A percentile compares a stretch with the other conserved stretches of the same genome.
Conservation (phyloP, 2,888 invertebrate genomes). For the Ormyrus labotus region DNA sequence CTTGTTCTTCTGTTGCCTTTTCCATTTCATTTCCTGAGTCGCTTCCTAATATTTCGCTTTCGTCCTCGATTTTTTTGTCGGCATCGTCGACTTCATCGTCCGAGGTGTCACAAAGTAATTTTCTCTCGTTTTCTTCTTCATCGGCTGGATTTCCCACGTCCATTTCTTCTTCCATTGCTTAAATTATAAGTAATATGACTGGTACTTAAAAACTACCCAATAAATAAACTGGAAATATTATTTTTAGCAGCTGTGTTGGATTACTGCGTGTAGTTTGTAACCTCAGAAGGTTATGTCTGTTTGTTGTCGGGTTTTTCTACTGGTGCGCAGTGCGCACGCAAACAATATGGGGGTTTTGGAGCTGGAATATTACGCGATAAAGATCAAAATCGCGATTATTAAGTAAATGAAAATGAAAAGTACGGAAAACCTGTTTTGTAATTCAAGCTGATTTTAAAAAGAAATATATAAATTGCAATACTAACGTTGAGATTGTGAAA, state of each 20-base stretch:
- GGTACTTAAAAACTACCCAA: not conserved
- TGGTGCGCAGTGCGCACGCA: too few species aligned
- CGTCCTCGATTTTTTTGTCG: slow-evolving; percentile 42
- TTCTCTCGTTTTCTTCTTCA: slow-evolving; percentile 58
- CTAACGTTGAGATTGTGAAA: too few species aligned
- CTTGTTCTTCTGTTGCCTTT: not conserved
- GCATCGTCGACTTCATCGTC: slow-evolving; percentile 37
- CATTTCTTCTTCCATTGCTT: slow-evolving; percentile 61
- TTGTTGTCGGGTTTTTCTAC: slow-evolving; percentile 39
- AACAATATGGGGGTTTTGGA: too few species aligned
- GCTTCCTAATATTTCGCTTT: slow-evolving; percentile 48
- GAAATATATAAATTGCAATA: too few species aligned
- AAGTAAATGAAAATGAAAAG: too few species aligned
- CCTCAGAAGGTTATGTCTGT: slow-evolving; percentile 51
- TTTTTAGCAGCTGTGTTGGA: too few species aligned
- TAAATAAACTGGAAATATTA: too few species aligned
- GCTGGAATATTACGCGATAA: too few species aligned
- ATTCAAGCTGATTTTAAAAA: too few species aligned
- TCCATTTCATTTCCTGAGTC: slow-evolving; percentile 33
- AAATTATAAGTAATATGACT: not conserved
- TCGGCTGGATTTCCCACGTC: slow-evolving; percentile 58
- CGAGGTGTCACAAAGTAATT: slow-evolving; percentile 47
- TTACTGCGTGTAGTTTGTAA: not conserved
- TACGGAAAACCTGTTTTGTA: too few species aligned
- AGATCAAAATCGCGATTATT: too few species aligned